Conservation (phyloP, 2,797 vertebrate genomes). For the Hydrophis major region DNA sequence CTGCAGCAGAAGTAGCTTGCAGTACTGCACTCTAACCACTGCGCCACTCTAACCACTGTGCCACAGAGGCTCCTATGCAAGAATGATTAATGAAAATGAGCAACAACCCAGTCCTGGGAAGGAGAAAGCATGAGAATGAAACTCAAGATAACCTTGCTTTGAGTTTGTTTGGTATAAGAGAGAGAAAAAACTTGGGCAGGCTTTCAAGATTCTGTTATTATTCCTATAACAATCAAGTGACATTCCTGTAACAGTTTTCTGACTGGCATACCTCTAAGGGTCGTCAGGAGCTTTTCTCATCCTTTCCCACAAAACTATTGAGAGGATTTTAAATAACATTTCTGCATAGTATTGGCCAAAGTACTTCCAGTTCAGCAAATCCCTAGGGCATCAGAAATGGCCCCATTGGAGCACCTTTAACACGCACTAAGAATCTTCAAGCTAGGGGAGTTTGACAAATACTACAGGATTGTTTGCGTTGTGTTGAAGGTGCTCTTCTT, state of each 20-base stretch:
- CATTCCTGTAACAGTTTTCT: not conserved
- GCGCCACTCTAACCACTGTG: no score
- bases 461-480: not conserved
- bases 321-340: not conserved
- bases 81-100: not conserved
- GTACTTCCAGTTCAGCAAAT: not conserved
- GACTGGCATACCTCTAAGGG: not conserved
- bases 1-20: no score
- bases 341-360: not conserved
- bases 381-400: not conserved
- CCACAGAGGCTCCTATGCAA: not conserved
- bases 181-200: not conserved
- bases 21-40: no score
- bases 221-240: not conserved
- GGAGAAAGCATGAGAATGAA: not conserved
- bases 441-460: not conserved
- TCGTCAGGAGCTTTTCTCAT: not conserved
- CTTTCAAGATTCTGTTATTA: not conserved
- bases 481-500: not conserved
- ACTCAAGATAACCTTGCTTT: not conserved
- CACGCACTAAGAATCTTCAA: not conserved
- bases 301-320: not conserved
- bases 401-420: not conserved
- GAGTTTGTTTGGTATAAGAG: not conserved
- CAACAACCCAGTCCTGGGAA: not conserved